Percentiles rank a stretch among this genome's conserved stretches.
Evolutionary conservation across 2,888 invertebrate species (phyloP).

Genomic region (Campoletis raptor): DNA sequence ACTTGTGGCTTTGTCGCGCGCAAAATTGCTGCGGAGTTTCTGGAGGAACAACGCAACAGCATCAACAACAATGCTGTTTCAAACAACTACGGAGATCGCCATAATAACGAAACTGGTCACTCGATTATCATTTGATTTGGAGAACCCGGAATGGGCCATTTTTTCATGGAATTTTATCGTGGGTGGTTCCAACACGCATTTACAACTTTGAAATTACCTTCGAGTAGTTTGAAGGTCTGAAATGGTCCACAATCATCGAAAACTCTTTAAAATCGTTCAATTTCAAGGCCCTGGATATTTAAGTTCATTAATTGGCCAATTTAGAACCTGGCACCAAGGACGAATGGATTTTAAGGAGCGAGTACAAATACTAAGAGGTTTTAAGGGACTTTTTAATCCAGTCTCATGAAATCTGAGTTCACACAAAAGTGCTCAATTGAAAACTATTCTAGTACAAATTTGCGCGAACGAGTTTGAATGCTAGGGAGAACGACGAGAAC

Average conservation of each 20-base stretch:
- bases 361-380: background rate
- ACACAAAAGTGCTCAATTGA: background rate
- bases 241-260: background rate
- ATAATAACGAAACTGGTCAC: constrained; percentile 3
- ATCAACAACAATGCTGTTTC: background rate
- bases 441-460: background rate
- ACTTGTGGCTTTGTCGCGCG: constrained; percentile 83
- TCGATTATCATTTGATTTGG: background rate
- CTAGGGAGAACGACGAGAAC: constrained; percentile 15
- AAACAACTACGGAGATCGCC: background rate
- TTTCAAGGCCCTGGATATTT: background rate
- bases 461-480: background rate
- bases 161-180: background rate
- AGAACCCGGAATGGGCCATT: constrained; percentile 12
- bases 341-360: background rate
- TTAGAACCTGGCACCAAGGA: background rate
- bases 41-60: constrained; percentile 55
- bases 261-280: background rate
- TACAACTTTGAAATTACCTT: background rate
- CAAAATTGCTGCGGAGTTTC: constrained; percentile 68
- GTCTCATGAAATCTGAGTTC: background rate
- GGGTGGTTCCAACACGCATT: background rate
- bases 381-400: background rate
- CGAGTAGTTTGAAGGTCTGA: background rate
- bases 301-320: background rate